Evolutionary conservation across 2,797 vertebrate species (phyloP).

Genomic region (Rhinophrynus dorsalis): DNA sequence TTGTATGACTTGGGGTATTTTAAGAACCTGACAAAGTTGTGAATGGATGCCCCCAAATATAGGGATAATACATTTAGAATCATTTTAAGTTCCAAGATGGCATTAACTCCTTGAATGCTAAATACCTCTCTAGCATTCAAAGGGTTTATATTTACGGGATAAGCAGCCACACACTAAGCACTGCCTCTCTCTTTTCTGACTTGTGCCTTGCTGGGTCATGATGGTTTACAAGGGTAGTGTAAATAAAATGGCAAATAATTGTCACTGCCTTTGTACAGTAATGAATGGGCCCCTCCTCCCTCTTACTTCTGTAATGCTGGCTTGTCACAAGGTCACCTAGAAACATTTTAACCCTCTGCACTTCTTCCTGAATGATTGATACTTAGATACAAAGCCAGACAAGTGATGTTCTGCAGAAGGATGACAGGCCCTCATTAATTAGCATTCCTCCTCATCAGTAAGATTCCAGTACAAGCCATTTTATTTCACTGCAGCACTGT

Average conservation of each 20-base stretch:
- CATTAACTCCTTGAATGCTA: no score
- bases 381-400: neutral
- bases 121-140: no score
- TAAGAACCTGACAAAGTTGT: no score
- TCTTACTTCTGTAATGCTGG: conserved; percentile 8
- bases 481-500: conserved; percentile 44
- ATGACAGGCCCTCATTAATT: conserved; percentile 37
- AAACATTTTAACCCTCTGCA: conserved; percentile 37
- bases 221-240: conserved; percentile 33
- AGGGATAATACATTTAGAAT: no score
- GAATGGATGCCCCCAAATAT: no score
- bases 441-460: conserved; percentile 35
- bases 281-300: conserved; percentile 21
- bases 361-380: neutral
- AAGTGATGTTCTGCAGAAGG: conserved; percentile 16
- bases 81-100: no score
- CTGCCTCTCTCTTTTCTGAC: conserved; percentile 42
- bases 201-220: conserved; percentile 25
- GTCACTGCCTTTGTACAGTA: conserved; percentile 37
- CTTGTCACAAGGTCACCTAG: conserved; percentile 30
- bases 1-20: no score
- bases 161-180: no score
- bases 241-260: conserved; percentile 41
- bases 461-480: conserved; percentile 37
- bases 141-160: no score